Base-by-base conservation (phyloP, 2,113 vertebrate species). In the Datnioides undecimradiatus region DNA sequence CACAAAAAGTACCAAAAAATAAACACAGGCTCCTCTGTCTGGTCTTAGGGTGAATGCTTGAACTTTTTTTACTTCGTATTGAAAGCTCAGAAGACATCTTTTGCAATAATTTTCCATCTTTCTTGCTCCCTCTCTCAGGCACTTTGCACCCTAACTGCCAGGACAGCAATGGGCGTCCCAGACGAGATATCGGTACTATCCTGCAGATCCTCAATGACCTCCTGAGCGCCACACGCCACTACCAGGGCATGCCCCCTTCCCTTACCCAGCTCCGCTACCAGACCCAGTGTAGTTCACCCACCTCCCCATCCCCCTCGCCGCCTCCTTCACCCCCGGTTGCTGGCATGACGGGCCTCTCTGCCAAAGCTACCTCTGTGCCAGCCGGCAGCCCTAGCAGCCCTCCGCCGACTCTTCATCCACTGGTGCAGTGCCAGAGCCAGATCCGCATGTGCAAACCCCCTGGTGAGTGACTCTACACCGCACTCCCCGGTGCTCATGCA, bases 121-220 rank as follows among this genome's bases (percentile, higher is more conserved):
- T 48, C 6, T 21, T 11, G 0, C 21, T 31, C 48, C 29, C 27
- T 43, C 25, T 81, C 48, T 52, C 90, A 99, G 98, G 98, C 95
- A 99, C 98, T 88, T 96, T 99, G 95, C 98, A 99, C 90, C 98
- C 98, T 41, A 99, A 99, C 93, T 99, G 98, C 92, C 98, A 99
- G 90, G 98, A 99, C 93, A 98, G 97, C 93, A 97, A 93, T 2
- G 98, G 98, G 21, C 95, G 98, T 85, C 98, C 98, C 0, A 93
- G 98, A 51, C 95, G 98, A 13, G 98, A 99, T 87, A 99, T 99
- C 1, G 95, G 97, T 94, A 99, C 98, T 90, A 99, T 99, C 90
- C 95, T 99, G 79, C 98, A 99, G 95, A 99, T 99, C 89, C 96
- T 99, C 72, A 99, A 99, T 0, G 98, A 99, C 95, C 97, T 99